Evolutionary conservation across 1,140 invertebrate species (phyloP).

Genomic region (Apis cerana): DNA sequence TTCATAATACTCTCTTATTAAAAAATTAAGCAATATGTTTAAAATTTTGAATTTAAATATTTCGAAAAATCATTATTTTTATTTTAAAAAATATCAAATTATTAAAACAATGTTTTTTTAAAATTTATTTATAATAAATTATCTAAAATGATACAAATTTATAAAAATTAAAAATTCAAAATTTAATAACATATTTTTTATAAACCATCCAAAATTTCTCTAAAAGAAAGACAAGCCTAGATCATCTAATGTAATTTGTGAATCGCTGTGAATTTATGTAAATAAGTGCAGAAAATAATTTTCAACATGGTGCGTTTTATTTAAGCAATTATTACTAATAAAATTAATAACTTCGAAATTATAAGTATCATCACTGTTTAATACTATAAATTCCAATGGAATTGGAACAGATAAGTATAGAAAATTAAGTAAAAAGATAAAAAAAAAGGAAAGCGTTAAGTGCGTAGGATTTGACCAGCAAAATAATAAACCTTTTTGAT

Average conservation of each 20-base stretch:
- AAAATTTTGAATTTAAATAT: neutral
- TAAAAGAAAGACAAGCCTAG: neutral
- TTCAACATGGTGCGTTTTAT: constrained; percentile 7
- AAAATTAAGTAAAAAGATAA: constrained; percentile 22
- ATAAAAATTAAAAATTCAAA: neutral
- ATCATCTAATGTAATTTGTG: neutral
- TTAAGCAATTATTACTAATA: neutral
- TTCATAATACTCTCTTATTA: neutral
- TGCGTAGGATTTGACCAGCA: constrained; percentile 52
- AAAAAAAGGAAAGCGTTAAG: constrained; percentile 44
- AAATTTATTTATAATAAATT: neutral
- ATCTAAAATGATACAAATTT: neutral
- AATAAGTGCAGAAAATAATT: constrained; percentile 11
- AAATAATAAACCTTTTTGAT: constrained; percentile 74
- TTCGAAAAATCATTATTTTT: neutral
- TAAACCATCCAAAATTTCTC: constrained; percentile 40
- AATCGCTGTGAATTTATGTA: constrained; percentile 6
- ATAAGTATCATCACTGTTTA: neutral
- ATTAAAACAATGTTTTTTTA: neutral
- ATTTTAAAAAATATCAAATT: neutral
- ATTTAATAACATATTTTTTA: constrained; percentile 28
- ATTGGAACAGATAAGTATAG: neutral
- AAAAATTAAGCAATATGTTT: neutral
- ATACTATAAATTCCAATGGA: neutral
- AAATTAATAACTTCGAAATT: neutral